phyloP scores from a whole-genome alignment of 2,113 vertebrate species.

The Benitochromis conjunctus region DNA sequence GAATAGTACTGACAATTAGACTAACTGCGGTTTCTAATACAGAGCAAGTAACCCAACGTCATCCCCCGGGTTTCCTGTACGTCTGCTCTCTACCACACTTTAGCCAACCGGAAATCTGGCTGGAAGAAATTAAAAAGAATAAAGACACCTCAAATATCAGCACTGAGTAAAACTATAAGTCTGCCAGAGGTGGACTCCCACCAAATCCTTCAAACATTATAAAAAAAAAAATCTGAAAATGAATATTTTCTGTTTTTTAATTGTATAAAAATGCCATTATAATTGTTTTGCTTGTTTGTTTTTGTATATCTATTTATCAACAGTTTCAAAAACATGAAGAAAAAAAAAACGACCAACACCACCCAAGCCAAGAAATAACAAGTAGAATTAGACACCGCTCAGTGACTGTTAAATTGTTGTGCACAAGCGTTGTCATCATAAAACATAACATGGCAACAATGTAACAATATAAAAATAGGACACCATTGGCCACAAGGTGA shows the following conservation, averaged over 20 bases:
- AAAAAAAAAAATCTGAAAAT: neutral
- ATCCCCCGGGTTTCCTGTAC: fast-evolving
- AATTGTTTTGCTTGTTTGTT: too few species aligned
- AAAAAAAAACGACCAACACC: too few species aligned
- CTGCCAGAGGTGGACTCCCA: neutral
- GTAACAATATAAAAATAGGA: neutral
- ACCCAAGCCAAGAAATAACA: neutral
- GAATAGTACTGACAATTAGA: neutral
- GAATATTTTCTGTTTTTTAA: neutral
- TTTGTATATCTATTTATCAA: too few species aligned
- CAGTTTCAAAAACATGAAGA: too few species aligned
- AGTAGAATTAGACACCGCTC: neutral
- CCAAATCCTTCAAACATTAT: neutral
- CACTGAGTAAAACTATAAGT: neutral
- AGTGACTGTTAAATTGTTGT: neutral
- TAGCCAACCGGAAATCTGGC: neutral
- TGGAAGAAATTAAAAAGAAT: neutral
- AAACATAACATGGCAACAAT: neutral
- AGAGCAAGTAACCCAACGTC: neutral
- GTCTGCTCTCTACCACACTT: neutral
- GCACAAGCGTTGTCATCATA: neutral
- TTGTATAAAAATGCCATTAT: neutral
- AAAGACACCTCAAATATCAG: neutral
- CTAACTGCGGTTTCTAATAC: neutral
- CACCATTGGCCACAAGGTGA: neutral